A percentile compares a stretch with the other conserved stretches of the same genome.
These are phyloP conservation scores for Natator depressus DNA, from an alignment of 2,113 vertebrate species.

Conservation along the genomic window DNA sequence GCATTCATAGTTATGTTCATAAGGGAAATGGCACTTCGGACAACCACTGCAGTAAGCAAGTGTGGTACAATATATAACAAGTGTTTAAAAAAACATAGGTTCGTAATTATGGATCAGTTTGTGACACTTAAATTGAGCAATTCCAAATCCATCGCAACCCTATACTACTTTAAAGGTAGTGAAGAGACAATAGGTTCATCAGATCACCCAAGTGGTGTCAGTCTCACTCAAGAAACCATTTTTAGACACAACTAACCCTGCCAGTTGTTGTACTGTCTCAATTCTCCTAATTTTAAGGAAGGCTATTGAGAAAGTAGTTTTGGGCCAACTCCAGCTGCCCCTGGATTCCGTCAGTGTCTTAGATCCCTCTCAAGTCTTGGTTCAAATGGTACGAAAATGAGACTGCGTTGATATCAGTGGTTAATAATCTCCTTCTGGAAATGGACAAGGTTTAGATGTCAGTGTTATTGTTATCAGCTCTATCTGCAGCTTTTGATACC, in stretches of 20 bases:
- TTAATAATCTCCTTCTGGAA: not conserved
- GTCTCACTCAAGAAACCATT: too few species aligned
- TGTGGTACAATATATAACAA: not conserved
- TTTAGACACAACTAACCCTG: too few species aligned
- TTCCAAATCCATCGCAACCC: not conserved
- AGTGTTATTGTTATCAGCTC: not conserved
- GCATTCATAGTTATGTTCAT: not conserved
- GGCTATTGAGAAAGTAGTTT: too few species aligned
- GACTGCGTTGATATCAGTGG: not conserved
- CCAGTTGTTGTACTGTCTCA: too few species aligned
- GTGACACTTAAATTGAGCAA: not conserved
- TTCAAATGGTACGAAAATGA: too few species aligned
- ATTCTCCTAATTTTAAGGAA: too few species aligned
- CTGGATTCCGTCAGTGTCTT: too few species aligned
- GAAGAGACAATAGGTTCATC: too few species aligned
- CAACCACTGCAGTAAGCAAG: not conserved
- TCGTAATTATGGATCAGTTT: not conserved
- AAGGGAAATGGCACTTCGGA: not conserved
- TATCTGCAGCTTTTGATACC: not conserved
- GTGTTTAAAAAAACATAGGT: not conserved
- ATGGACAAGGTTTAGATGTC: not conserved
- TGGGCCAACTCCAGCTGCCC: too few species aligned
- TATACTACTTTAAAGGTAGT: accelerated
- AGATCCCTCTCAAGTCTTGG: too few species aligned
- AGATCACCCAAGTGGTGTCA: too few species aligned